Percentiles rank a stretch among this genome's conserved stretches.
Evolutionary conservation across 1,140 invertebrate species (phyloP).

Genomic region (Drosophila neocordata): DNA sequence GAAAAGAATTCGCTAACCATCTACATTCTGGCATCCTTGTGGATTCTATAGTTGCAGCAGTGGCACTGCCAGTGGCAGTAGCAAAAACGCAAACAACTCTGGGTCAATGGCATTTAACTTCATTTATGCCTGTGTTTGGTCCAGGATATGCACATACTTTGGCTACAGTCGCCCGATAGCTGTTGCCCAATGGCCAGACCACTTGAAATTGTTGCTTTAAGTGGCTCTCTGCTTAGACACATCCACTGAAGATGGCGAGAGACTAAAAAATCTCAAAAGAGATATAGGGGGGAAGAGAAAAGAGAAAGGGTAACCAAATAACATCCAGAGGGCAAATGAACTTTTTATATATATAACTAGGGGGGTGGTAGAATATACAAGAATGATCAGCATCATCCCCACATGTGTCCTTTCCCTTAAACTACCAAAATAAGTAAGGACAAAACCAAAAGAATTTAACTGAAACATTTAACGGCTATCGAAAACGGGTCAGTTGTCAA

Average conservation of each 20-base stretch:
- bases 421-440: not conserved
- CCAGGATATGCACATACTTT: constrained; percentile 22
- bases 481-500: not conserved
- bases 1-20: constrained; percentile 21
- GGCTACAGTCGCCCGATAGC: constrained; percentile 19
- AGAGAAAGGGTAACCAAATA: not conserved
- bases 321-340: not conserved
- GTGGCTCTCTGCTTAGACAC: constrained; percentile 24
- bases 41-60: constrained; percentile 15
- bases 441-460: not conserved
- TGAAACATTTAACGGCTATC: not conserved
- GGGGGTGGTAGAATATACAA: constrained; percentile 13
- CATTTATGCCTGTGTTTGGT: constrained; percentile 26
- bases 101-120: constrained; percentile 59
- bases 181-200: constrained; percentile 9
- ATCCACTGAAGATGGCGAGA: not conserved
- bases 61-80: not conserved
- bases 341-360: constrained; percentile 47
- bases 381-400: not conserved
- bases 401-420: not conserved
- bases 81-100: constrained; percentile 5
- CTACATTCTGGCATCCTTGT: constrained; percentile 2
- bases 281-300: not conserved
- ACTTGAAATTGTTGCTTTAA: constrained; percentile 37
- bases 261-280: not conserved